phyloP scores from a whole-genome alignment of 1,140 invertebrate genomes.

The Steinernema feltiae region DNA sequence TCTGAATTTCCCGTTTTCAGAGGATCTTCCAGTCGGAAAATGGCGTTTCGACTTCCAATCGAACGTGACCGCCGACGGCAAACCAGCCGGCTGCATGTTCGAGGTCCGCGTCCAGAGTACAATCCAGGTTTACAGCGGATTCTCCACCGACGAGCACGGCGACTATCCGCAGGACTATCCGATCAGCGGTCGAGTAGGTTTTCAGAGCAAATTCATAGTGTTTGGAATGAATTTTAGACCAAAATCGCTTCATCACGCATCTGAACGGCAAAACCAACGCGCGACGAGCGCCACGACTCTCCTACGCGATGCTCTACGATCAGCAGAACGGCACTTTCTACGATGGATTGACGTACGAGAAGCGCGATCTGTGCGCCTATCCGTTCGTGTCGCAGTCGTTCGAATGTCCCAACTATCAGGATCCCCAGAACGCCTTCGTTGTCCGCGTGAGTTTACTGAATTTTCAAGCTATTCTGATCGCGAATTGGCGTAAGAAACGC shows the following conservation, averaged over 20 bases:
- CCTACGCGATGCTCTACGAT: constrained; percentile 28
- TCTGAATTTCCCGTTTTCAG: constrained; percentile 20
- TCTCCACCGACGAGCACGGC: background rate
- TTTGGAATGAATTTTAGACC: too few relatives aligned
- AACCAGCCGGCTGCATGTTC: background rate
- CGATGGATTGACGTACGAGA: constrained; percentile 28
- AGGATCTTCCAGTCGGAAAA: constrained; percentile 30
- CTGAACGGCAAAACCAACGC: constrained; percentile 13
- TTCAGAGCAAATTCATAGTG: too few relatives aligned
- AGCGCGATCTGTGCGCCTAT: constrained; percentile 20
- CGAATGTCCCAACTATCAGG: constrained; percentile 28
- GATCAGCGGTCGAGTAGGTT: constrained; percentile 14
- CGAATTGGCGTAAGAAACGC: too few relatives aligned
- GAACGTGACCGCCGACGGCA: background rate
- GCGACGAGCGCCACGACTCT: constrained; percentile 21
- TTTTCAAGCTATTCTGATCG: background rate
- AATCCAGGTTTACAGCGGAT: constrained; percentile 28
- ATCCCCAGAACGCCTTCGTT: constrained; percentile 18
- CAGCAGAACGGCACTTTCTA: constrained; percentile 27
- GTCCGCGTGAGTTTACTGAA: constrained; percentile 26
- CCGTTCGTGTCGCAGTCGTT: constrained; percentile 27
- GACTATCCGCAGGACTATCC: constrained; percentile 27
- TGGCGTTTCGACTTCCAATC: constrained; percentile 28
- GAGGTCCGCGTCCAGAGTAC: constrained; percentile 28
- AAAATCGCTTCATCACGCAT: constrained; percentile 19